Evolutionary conservation across 2,888 invertebrate species (phyloP), one percentile per base, ranked within the genome.

Genomic region (Agrilus cyanescens): DNA sequence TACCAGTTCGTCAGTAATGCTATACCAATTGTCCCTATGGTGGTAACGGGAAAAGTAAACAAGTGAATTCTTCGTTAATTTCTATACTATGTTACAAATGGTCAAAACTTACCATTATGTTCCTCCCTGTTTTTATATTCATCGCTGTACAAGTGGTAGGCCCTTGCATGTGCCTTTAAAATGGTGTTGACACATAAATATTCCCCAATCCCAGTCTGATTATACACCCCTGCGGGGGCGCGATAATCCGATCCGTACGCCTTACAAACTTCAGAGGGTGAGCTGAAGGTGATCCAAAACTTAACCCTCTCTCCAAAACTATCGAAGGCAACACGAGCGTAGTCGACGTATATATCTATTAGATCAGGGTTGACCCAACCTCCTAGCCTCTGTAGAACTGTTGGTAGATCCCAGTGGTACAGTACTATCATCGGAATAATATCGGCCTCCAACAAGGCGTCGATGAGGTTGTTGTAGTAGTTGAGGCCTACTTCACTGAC

Each of bases 391-490:
- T 74, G 51, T 12, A 59, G 20, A 6, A 25, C 10, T 46, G 54
- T 54, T 5, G 60, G 60, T 13, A 54, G 38, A 41, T 60, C 59
- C 59, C 61, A 60, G 45, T 66, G 63, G 49, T 57, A 63, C 3
- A 67, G 57, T 1, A 58, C 56, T 2, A 68, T 61, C 49, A 66
- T 53, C 4, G 76, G 75, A n/a, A 60, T 54, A 44, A 83, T 77
- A n/a, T 69, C 70, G 40, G 70, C 67, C 1, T 61, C 69, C 10
- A 80, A 49, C 4, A 88, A 69, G 53, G 77, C 82, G 52, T 83
- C 69, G 39, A 87, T 80, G 33, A 89, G 63, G 51, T 80, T 74
- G 53, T 75, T 78, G 61, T 89, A 89, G 63, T 85, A 85, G 43
- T 75, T 66, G 10, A 88, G 70, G 14, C 85, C 88, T 2, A 73